Conservation (phyloP, 2,113 vertebrate species). For the Zapus hudsonius region DNA sequence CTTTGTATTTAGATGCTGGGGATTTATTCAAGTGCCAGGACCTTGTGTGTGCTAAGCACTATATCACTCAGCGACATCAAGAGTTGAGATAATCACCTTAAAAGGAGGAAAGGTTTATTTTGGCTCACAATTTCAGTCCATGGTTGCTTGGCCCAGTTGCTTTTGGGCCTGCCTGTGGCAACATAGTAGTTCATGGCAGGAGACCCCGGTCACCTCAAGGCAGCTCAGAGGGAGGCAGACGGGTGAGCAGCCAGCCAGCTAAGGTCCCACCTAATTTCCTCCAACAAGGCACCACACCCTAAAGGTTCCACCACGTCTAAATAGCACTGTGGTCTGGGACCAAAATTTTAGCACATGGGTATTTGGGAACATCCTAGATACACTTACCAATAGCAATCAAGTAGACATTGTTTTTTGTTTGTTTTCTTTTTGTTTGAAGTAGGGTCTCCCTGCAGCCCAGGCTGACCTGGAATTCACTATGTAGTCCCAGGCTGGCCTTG, state of each 20-base stretch:
- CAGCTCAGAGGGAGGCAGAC: neutral
- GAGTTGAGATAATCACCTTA: neutral
- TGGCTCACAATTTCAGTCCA: neutral
- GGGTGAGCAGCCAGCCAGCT: neutral
- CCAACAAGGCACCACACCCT: neutral
- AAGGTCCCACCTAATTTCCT: neutral
- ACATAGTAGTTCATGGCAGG: neutral
- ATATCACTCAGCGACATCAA: neutral
- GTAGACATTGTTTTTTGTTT: neutral
- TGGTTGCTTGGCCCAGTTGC: neutral
- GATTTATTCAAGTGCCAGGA: neutral
- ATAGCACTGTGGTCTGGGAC: neutral
- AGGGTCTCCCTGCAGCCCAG: too few relatives aligned
- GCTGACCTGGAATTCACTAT: too few relatives aligned
- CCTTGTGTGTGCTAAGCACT: neutral
- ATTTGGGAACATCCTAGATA: neutral
- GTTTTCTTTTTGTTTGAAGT: too few relatives aligned
- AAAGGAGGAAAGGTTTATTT: neutral
- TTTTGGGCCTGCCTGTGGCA: neutral
- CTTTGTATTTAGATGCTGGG: too few relatives aligned
- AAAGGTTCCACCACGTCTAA: neutral
- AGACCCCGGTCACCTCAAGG: neutral
- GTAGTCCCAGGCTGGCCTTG: too few relatives aligned
- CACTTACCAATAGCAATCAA: neutral
- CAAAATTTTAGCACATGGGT: neutral